Evolutionary conservation across 2,113 vertebrate species (phyloP).

Genomic region (Dipodomys spectabilis): DNA sequence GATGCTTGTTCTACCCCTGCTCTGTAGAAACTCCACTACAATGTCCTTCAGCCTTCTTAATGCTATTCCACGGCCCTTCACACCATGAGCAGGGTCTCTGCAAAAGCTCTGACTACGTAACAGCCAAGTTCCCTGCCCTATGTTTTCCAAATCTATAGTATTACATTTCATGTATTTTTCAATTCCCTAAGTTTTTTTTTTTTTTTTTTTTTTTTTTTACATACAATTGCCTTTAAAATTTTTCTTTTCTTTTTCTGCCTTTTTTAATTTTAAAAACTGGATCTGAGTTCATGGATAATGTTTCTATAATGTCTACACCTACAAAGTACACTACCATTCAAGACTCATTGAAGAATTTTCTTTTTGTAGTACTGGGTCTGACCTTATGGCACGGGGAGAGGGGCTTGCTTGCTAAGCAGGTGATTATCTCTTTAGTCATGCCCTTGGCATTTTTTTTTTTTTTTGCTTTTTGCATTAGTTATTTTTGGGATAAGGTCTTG

Average conservation of each 20-base stretch:
- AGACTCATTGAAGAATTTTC: constrained; percentile 35
- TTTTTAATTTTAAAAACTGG: neutral
- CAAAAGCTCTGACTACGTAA: neutral
- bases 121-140: neutral
- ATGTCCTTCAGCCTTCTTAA: neutral
- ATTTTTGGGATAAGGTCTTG: too few relatives aligned
- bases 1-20: neutral
- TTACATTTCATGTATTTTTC: neutral
- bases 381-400: too few relatives aligned
- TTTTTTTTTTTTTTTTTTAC: constrained; percentile 41
- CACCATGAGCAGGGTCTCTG: neutral
- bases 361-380: too few relatives aligned
- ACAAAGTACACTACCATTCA: neutral
- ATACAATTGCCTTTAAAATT: neutral
- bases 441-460: too few relatives aligned
- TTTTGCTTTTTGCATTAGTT: too few relatives aligned
- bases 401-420: too few relatives aligned
- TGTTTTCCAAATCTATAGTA: neutral
- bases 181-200: neutral
- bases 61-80: too few relatives aligned
- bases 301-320: neutral
- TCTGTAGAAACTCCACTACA: neutral
- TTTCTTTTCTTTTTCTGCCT: neutral
- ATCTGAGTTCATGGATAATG: neutral
- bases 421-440: too few relatives aligned